Conservation (phyloP, 2,888 invertebrate genomes). For the Pediacus dermestoides region DNA sequence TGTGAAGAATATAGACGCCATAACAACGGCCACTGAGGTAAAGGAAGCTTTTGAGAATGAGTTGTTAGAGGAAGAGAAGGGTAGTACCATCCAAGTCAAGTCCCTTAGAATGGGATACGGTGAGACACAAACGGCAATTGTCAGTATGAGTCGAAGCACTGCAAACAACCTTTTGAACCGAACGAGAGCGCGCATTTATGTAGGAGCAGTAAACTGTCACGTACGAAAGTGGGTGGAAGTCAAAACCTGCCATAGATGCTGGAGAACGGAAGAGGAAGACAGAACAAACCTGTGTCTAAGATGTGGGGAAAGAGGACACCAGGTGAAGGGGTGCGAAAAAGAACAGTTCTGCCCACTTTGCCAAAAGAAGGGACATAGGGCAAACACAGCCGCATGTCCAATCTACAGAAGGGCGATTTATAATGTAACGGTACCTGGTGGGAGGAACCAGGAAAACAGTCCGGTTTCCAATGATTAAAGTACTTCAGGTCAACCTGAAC, state of each 20-base stretch:
- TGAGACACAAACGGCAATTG: no score
- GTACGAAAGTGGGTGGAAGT: constrained; percentile 6
- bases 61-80: constrained; percentile 8
- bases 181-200: no score
- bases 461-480: no score
- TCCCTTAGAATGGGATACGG: no score
- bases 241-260: constrained; percentile 21
- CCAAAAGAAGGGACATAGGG: no score
- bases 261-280: constrained; percentile 14
- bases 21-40: constrained; percentile 4
- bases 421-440: no score
- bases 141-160: no score
- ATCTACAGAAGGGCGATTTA: no score
- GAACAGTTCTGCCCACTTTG: constrained; percentile 10
- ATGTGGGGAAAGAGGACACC: constrained; percentile 21
- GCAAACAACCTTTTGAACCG: no score
- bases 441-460: constrained; percentile 6
- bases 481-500: constrained; percentile 11
- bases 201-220: not conserved
- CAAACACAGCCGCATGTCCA: no score
- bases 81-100: no score
- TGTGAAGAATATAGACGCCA: constrained; percentile 12
- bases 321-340: constrained; percentile 15
- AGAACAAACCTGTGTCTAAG: constrained; percentile 18
- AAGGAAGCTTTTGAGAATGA: constrained; percentile 5